Percentiles rank a stretch among this genome's conserved stretches.
Evolutionary conservation across 2,113 vertebrate genomes (phyloP).

Genomic region (Amphiprion percula): DNA sequence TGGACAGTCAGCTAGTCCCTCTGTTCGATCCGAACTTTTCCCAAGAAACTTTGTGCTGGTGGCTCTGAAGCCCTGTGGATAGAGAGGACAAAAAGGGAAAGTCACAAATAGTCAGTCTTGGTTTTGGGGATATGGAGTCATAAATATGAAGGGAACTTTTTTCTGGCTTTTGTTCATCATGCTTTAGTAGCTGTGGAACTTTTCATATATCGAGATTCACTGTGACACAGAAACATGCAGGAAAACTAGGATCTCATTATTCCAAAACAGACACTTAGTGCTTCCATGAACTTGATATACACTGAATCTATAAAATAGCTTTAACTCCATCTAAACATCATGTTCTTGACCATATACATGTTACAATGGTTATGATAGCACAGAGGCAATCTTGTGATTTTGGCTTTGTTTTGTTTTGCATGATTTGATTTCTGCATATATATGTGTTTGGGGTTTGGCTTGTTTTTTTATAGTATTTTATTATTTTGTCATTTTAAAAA

Average conservation of each 20-base stretch:
- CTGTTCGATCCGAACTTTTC: slow-evolving; percentile 91
- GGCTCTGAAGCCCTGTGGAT: slow-evolving; percentile 73
- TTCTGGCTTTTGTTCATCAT: background rate
- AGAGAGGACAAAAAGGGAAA: background rate
- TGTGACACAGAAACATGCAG: background rate
- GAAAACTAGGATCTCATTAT: background rate
- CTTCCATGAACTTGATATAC: background rate
- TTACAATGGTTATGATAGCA: background rate
- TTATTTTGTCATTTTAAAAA: no score
- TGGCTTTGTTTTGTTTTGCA: background rate
- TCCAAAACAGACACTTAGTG: background rate
- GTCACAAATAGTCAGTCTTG: background rate
- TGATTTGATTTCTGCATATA: background rate
- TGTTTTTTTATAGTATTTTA: no score
- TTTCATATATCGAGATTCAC: background rate
- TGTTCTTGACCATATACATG: accelerated
- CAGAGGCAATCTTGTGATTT: background rate
- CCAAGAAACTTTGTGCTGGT: slow-evolving; percentile 94
- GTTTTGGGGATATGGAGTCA: slow-evolving; percentile 4
- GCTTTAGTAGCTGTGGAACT: background rate
- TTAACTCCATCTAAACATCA: accelerated
- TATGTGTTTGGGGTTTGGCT: no score
- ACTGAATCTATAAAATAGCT: background rate
- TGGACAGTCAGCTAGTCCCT: slow-evolving; percentile 89
- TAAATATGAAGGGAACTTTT: background rate